phyloP scores from a whole-genome alignment of 2,888 invertebrate species.

The Phortica okadai region DNA sequence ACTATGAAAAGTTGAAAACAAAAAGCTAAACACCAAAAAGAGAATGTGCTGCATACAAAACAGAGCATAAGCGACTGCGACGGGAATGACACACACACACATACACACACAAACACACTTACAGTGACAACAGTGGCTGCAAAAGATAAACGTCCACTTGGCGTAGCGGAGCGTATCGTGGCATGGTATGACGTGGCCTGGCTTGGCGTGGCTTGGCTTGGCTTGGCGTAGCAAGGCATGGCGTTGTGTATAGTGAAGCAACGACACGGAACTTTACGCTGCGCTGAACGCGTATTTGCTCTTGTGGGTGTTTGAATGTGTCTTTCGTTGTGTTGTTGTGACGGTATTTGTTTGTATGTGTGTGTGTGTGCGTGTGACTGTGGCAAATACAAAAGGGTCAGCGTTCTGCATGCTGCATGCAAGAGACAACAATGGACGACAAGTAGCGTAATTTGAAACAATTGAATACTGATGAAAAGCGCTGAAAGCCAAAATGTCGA shows the following conservation, averaged over 20 bases:
- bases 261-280: conserved; percentile 16
- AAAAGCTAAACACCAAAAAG: conserved; percentile 11
- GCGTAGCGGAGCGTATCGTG: conserved; percentile 10
- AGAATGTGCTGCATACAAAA: conserved; percentile 16
- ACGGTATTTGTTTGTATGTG: background rate
- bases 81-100: conserved; percentile 1
- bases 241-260: conserved; percentile 24
- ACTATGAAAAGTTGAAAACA: conserved; percentile 13
- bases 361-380: background rate
- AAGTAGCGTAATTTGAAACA: conserved; percentile 57
- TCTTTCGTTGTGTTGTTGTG: background rate
- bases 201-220: conserved; percentile 43
- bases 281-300: background rate
- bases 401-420: conserved; percentile 11
- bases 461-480: conserved; percentile 67
- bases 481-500: conserved; percentile 6
- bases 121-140: conserved; percentile 58
- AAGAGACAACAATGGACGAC: conserved; percentile 45
- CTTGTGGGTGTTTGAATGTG: background rate
- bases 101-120: conserved; percentile 3
- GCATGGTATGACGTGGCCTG: conserved; percentile 21
- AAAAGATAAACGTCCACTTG: conserved; percentile 70
- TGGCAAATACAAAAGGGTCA: conserved; percentile 16
- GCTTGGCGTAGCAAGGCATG: conserved; percentile 47
- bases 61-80: background rate